A percentile compares a stretch with the other conserved stretches of the same genome.
phyloP scores from a whole-genome alignment of 1,140 invertebrate species.

The Maniola jurtina region DNA sequence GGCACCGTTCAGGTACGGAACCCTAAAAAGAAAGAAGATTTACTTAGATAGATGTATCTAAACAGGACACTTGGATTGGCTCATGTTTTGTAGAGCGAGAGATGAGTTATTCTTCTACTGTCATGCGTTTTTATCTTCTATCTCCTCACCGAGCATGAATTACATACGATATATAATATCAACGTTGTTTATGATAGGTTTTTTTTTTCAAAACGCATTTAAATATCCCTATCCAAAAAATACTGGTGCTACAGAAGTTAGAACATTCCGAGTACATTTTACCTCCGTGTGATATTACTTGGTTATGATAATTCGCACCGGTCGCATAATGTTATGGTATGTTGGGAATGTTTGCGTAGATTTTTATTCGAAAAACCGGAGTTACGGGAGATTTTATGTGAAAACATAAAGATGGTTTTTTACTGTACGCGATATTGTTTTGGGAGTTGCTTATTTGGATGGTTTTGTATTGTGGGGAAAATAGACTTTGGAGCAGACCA shows the following conservation, averaged over 20 bases:
- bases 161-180: too few species aligned
- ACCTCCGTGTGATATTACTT: conserved; percentile 43
- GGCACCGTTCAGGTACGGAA: too few species aligned
- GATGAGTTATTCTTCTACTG: too few species aligned
- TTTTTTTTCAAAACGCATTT: conserved; percentile 8
- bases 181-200: too few species aligned
- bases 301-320: conserved; percentile 67
- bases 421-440: conserved; percentile 36
- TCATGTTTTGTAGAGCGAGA: too few species aligned
- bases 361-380: conserved; percentile 59
- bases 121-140: too few species aligned
- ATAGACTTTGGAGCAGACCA: too few species aligned
- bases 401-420: conserved; percentile 32
- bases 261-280: conserved; percentile 32
- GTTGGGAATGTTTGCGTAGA: conserved; percentile 50
- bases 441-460: conserved; percentile 29
- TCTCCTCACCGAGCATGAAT: too few species aligned
- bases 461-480: conserved; percentile 8
- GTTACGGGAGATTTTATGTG: conserved; percentile 51
- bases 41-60: too few species aligned
- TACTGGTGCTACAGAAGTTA: conserved; percentile 23
- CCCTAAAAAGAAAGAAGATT: too few species aligned
- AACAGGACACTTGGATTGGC: too few species aligned
- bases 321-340: conserved; percentile 68
- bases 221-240: conserved; percentile 34